A percentile compares a stretch with the other conserved stretches of the same genome.
These are phyloP conservation scores for Drosophila rhopaloa DNA, from an alignment of 1,140 invertebrate genomes.

Conservation along the genomic window DNA sequence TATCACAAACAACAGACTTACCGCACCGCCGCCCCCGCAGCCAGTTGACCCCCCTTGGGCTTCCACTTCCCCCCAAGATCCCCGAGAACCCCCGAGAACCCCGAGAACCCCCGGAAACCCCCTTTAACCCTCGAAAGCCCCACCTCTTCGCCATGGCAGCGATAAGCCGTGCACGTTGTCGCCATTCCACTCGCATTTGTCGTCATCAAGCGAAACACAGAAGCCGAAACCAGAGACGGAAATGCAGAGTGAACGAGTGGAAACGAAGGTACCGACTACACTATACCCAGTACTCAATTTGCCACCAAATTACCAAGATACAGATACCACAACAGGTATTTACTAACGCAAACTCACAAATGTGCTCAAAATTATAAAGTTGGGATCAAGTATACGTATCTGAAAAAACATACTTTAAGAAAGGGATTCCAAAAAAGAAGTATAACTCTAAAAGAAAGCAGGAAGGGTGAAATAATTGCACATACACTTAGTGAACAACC, in stretches of 20 bases:
- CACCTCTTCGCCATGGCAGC: constrained; percentile 33
- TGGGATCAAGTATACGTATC: too few relatives aligned
- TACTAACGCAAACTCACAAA: too few relatives aligned
- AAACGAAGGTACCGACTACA: background rate
- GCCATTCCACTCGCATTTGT: constrained; percentile 77
- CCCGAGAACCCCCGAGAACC: too few relatives aligned
- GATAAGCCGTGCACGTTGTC: constrained; percentile 76
- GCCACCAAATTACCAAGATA: background rate
- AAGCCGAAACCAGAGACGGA: background rate
- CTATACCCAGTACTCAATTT: background rate
- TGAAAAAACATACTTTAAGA: too few relatives aligned
- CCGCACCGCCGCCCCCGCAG: constrained; percentile 4
- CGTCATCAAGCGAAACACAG: constrained; percentile 59
- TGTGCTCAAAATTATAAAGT: too few relatives aligned
- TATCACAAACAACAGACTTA: constrained; percentile 66
- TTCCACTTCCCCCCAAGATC: background rate
- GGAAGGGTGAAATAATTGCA: too few relatives aligned
- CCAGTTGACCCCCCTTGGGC: background rate
- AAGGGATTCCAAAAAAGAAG: too few relatives aligned
- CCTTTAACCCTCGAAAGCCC: constrained; percentile 4
- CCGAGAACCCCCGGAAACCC: too few relatives aligned
- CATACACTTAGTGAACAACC: too few relatives aligned
- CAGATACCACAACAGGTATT: background rate
- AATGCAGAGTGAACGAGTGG: constrained; percentile 1
- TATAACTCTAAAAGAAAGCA: too few relatives aligned